Evolutionary conservation across 64 coral and sea anemone species (phyloP), one percentile per base, ranked within the genome.

Genomic region (Trachythela sp.): DNA sequence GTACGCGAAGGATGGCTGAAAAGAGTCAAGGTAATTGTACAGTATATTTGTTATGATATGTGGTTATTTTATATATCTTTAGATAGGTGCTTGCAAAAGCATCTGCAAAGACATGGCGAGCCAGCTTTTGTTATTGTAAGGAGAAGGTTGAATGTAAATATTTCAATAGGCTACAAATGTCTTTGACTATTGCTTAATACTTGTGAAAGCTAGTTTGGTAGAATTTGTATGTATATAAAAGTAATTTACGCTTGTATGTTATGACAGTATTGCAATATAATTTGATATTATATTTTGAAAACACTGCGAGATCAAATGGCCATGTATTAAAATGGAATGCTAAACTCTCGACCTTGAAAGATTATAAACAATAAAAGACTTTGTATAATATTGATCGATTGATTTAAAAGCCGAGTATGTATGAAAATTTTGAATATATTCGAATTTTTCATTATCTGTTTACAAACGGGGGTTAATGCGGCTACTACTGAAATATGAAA

Each of bases 1-100:
- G 75, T 80, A 80, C 20, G 37, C 31, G 75, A 80, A 80, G 75
- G 75, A 36, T 80, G 75, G 75, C 30, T 80, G 75, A 80, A 80
- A 29, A 35, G 75, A 39, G 75, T 80, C 31, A 80, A 80, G 75
- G 75, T 80, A 37, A 35, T 17, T 80, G 20, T 35, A 38, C 9
- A 8, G 20, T 15, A 80, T 6, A 26, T 37, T 80, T 37, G 1
- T 80, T 35, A 80, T 37, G 15, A 36, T 36, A 37, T 9, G 20
- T 77, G 8, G 17, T 80, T 35, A 80, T 35, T 80, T 13, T 80
- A 0, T 80, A 15, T 80, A 17, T 35, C 15, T 80, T 35, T 29
- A 38, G 1, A n/a, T 30, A 37, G 27, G 75, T 6, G 15, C 0
- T 17, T 13, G 75, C 33, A 29, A 4, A 80, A 39, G n/a, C 24